Evolutionary conservation across 35 echinoderm and acorn worm species (phyloP), one percentile per base, ranked within the genome.

Genomic region (Eucidaris tribuloides): DNA sequence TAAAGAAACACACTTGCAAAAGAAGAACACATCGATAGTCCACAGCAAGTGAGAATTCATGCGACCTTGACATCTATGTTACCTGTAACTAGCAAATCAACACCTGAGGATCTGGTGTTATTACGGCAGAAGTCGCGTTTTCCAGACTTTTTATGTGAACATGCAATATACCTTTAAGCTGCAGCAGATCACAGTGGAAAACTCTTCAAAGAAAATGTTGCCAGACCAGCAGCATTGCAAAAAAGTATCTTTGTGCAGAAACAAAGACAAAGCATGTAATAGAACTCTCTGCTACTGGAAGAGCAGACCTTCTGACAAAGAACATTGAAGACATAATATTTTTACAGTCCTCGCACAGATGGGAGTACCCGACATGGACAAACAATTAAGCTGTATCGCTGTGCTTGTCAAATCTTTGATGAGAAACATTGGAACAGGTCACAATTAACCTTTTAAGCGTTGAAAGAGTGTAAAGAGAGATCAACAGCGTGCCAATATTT

Each of bases 341-440:
- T 80, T 14, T 84, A 72, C 57, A 90, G 88, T 55, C 42, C 84
- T 33, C 80, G 80, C 45, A 90, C 88, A 37, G 88, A 90, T 90
- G 88, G 88, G 25, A 88, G 85, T 36, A 88, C 72, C n/a, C 32
- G 63, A 84, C 63, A 64, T 83, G n/a, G 88, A 83, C 58, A 46
- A 77, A n/a, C n/a, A 55, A 32, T 77, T 13, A 90, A 90, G 55
- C 66, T 90, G 46, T 90, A 90, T 46, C 88, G n/a, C 88, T 76
- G 14, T 90, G 23, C 36, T 90, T 33, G 81, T 90, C 14, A 72
- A 65, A 45, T 77, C 55, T 77, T 90, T 84, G 60, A 71, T 63
- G 77, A 68, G 84, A 48, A 55, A 40, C 28, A 45, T 78, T 34
- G 88, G 81, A n/a, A 7, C 3, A 29, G 13, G 58, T 62, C 1